Percentiles rank a stretch among this genome's conserved stretches.
Conservation (phyloP, 2,113 vertebrate genomes). For the Taxidea taxus region DNA sequence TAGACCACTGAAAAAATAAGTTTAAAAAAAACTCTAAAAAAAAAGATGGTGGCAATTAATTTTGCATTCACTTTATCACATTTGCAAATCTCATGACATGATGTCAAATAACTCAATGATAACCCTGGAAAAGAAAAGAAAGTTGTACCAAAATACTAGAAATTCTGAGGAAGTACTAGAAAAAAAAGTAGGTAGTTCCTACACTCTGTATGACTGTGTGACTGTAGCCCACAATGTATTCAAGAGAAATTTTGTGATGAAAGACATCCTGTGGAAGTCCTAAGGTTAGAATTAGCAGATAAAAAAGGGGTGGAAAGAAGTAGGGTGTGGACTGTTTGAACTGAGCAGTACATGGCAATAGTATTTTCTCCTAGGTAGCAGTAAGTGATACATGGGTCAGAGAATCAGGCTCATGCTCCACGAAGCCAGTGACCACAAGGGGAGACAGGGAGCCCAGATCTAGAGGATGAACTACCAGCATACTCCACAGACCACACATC, state of each 20-base stretch:
- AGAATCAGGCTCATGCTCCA: neutral
- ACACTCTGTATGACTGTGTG: neutral
- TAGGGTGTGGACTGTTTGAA: neutral
- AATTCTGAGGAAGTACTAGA: neutral
- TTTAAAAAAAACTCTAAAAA: too few relatives aligned
- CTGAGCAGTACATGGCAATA: neutral
- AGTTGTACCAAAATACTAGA: neutral
- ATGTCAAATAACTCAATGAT: neutral
- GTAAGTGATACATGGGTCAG: neutral
- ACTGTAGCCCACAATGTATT: neutral
- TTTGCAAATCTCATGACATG: neutral
- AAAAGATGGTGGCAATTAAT: neutral
- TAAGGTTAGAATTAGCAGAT: neutral
- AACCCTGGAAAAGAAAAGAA: neutral
- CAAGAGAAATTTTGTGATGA: neutral
- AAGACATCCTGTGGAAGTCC: neutral
- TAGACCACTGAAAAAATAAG: too few relatives aligned
- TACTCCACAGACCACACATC: neutral
- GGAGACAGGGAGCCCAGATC: neutral
- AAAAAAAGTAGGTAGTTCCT: neutral
- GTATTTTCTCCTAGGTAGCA: neutral
- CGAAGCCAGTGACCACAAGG: neutral
- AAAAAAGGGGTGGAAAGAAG: neutral
- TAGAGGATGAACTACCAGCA: neutral
- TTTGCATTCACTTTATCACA: neutral